A percentile compares a stretch with the other conserved stretches of the same genome.
Evolutionary conservation across 2,797 vertebrate genomes (phyloP).

Genomic region (Euphonia xanthogaster): DNA sequence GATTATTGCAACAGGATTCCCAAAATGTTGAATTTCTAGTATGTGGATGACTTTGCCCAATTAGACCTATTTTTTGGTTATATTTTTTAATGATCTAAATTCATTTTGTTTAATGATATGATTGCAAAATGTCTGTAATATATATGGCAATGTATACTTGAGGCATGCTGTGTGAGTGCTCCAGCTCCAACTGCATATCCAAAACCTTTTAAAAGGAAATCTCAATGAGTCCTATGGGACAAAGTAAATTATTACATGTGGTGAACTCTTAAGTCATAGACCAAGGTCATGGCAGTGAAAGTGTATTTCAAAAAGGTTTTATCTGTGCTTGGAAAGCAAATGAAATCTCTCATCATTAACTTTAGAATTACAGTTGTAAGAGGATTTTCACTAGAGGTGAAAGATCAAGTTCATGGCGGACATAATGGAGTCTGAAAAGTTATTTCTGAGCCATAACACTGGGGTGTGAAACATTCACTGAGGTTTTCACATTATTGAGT

Average conservation of each 20-base stretch:
- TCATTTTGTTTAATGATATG: not conserved
- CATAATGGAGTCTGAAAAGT: conserved; percentile 66
- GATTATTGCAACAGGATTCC: not conserved
- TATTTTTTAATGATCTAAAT: not conserved
- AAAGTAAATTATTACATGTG: conserved; percentile 72
- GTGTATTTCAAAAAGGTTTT: conserved; percentile 73
- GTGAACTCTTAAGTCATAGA: conserved; percentile 75
- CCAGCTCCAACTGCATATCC: conserved; percentile 26
- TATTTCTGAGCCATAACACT: conserved; percentile 56
- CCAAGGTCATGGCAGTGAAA: conserved; percentile 71
- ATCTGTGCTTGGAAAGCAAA: conserved; percentile 78
- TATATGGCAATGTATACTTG: not conserved
- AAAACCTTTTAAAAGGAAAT: conserved; percentile 69
- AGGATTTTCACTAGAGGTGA: conserved; percentile 72
- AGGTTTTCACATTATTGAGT: conserved; percentile 56
- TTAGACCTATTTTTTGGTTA: not conserved
- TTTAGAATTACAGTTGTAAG: conserved; percentile 68
- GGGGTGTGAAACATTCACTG: conserved; percentile 46
- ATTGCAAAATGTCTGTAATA: not conserved
- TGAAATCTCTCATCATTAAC: conserved; percentile 75
- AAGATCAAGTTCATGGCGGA: conserved; percentile 75
- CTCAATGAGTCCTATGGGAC: conserved; percentile 62
- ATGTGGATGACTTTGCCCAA: not conserved
- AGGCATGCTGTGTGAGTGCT: not conserved
- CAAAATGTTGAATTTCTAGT: not conserved